Base-by-base conservation (phyloP, 2,888 invertebrate genomes). In the Dynastes grantii region DNA sequence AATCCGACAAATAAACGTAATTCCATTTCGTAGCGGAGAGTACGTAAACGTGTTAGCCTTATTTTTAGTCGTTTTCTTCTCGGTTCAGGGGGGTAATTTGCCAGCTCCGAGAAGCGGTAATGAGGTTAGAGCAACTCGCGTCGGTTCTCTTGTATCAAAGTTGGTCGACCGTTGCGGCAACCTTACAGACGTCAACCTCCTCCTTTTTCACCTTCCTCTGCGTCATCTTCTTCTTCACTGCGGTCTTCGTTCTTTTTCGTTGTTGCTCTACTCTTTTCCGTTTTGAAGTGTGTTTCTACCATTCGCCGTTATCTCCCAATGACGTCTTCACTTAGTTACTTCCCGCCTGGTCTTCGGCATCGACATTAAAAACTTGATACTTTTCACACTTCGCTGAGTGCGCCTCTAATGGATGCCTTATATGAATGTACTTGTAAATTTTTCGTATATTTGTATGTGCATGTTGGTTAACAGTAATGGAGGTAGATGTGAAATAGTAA, bases 301-400 rank as follows among this genome's bases (percentile, higher is more conserved):
- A 85, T 85, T 86, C 84, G 58, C 73, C 85, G 84, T 85, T 86
- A 86, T 86, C 86, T 86, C 81, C 81, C 85, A 84, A 86, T 85
- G 86, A 86, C 84, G 85, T 87, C 85, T 87, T 86, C 85, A 85
- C 85, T 85, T 86, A 86, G 85, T 84, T 85, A 85, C 86, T 85
- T 86, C 84, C 85, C 84, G 84, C 81, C 82, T 81, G 58, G 22
- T 58, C 73, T 58, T 58, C 58, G 9, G 37, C 83, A 85, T 73
- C 83, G 85, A 85, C 86, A 86, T 87, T 87, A 86, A 87, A 87
- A 88, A 88, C 87, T 86, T 86, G 88, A 88, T 88, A 88, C 87
- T 88, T 88, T 88, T 87, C 86, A 87, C 87, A 86, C 86, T 86
- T 85, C 85, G 86, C 84, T 87, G 87, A 85, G 86, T 87, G 87